Evolutionary conservation across 2,888 invertebrate species (phyloP), one percentile per base, ranked within the genome.

Genomic region (Sinodicranocentrus sp.): DNA sequence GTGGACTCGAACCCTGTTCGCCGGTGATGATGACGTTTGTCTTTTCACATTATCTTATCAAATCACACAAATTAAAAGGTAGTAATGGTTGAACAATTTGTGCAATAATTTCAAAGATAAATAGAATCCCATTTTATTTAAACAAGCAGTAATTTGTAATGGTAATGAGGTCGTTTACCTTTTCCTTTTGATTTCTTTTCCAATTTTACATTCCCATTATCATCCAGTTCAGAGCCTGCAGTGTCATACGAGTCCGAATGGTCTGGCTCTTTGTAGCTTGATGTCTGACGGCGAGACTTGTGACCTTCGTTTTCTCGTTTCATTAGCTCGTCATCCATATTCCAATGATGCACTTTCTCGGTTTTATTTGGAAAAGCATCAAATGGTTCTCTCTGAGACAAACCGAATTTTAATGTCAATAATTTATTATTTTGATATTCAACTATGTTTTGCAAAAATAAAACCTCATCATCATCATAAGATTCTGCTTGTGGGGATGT

Each of bases 211-310:
- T 23, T 57, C 10, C 57, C 57, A 25, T 57, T 2, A 2, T 57
- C 57, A 57, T 57, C 57, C 13, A 25, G 1, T 19, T 57, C 52
- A 19, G 52, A 52, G 8, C 52, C 52, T 8, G 52, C 52, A 57
- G 57, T 25, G 2, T 57, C 57, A n/a, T 57, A 57, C 25, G 57
- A 57, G 25, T 57, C 57, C 15, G 13, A n/a, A n/a, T 48, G 39
- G 39, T 39, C 39, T 8, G 13, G 6, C 39, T 39, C 6, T 39
- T 39, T 5, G 13, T 39, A 5, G 5, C 13, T 39, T 39, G 39
- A 13, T 13, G 48, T n/a, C 39, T 39, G 5, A 10, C n/a, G 6
- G 48, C 3, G 48, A 48, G 8, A 48, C 3, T 48, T 48, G 8
- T 6, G 39, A n/a, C n/a, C 3, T n/a, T 48, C 52, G 8, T 52